Evolutionary conservation across 2,113 vertebrate species (phyloP).

Genomic region (Sinocyclocheilus anshuiensis): DNA sequence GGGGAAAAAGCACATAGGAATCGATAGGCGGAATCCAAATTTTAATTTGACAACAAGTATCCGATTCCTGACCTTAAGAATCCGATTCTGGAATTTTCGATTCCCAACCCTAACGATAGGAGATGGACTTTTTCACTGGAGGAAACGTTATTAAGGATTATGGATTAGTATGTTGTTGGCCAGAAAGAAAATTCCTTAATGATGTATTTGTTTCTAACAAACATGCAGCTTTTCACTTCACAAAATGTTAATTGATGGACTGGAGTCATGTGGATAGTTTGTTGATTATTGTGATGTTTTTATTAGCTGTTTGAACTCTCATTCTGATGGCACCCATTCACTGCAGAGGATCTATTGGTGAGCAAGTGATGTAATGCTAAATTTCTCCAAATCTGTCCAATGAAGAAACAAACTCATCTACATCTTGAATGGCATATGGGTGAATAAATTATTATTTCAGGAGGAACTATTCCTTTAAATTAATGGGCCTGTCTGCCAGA

Average conservation of each 20-base stretch:
- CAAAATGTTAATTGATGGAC: background rate
- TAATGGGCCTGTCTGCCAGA: constrained; percentile 19
- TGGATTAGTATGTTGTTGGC: too few species aligned
- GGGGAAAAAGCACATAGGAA: too few species aligned
- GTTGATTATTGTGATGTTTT: background rate
- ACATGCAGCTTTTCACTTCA: background rate
- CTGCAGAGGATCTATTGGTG: background rate
- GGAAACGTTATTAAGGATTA: background rate
- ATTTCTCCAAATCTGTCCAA: too few species aligned
- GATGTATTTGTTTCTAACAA: too few species aligned
- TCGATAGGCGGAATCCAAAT: too few species aligned
- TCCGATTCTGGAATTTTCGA: too few species aligned
- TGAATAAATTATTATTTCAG: background rate
- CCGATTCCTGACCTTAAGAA: too few species aligned
- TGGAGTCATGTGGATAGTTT: background rate
- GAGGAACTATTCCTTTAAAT: background rate
- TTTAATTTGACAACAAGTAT: too few species aligned
- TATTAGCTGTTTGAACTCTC: background rate
- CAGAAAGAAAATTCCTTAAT: too few species aligned
- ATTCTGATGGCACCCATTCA: background rate
- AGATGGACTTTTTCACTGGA: background rate
- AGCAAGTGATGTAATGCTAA: too few species aligned
- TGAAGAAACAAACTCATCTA: background rate
- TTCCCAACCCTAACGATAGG: too few species aligned
- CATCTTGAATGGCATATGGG: background rate